phyloP scores from a whole-genome alignment of 2,797 vertebrate genomes.

The Kryptopterus vitreolus region DNA sequence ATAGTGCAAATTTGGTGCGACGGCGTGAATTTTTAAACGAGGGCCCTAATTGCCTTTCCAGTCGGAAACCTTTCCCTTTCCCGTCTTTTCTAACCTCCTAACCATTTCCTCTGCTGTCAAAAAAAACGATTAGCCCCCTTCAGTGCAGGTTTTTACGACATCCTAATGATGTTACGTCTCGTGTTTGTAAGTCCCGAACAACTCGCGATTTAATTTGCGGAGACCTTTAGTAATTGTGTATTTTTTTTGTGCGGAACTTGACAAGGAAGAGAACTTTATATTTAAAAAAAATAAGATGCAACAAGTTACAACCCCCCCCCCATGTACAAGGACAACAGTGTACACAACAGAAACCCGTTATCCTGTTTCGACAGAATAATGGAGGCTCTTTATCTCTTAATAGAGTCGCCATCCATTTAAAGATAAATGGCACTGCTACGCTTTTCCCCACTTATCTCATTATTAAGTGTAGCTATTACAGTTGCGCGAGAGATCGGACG shows the following conservation, averaged over 20 bases:
- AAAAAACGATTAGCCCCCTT: constrained; percentile 38
- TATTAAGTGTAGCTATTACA: not conserved
- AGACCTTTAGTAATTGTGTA: no score
- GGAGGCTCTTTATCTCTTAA: constrained; percentile 59
- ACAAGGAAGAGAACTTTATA: no score
- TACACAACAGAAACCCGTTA: constrained; percentile 9
- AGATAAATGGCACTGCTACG: constrained; percentile 7
- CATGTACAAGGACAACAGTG: constrained; percentile 3
- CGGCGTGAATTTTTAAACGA: not conserved
- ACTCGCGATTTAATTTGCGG: not conserved
- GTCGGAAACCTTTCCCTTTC: not conserved
- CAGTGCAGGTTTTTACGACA: constrained; percentile 8
- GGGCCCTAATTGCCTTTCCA: not conserved
- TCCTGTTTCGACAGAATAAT: constrained; percentile 45
- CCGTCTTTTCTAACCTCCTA: not conserved
- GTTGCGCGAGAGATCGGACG: not conserved
- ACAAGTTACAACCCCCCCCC: not conserved
- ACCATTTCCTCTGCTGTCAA: constrained; percentile 8
- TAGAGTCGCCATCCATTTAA: constrained; percentile 57
- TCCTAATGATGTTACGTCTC: not conserved
- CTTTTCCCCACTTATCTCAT: not conserved
- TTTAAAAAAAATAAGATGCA: not conserved
- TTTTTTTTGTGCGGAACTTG: not conserved
- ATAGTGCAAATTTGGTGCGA: not conserved
- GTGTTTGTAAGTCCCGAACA: not conserved